Conservation (phyloP, 1,140 invertebrate species). For the Drosophila rufa region DNA sequence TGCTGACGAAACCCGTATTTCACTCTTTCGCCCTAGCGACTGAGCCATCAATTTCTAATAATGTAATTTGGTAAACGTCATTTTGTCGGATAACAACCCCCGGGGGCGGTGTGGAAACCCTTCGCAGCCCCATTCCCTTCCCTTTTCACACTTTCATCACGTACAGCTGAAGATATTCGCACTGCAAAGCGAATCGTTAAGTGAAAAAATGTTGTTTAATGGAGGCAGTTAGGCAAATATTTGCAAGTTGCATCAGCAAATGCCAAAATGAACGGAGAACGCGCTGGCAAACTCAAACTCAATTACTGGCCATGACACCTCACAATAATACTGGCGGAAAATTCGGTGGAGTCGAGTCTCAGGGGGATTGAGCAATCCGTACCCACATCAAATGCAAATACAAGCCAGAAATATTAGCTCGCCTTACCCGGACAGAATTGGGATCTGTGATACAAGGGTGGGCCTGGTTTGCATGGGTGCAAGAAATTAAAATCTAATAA, state of each 20-base stretch:
- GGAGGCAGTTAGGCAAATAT: conserved; percentile 80
- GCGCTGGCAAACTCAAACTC: conserved; percentile 62
- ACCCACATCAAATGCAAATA: conserved; percentile 68
- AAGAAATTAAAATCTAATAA: conserved; percentile 84
- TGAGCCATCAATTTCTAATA: conserved; percentile 82
- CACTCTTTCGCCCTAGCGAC: conserved; percentile 2
- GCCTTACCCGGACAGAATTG: conserved; percentile 17
- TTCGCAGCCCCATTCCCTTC: conserved; percentile 12
- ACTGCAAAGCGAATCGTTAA: conserved; percentile 32
- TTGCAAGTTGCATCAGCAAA: conserved; percentile 78
- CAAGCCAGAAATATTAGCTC: conserved; percentile 75
- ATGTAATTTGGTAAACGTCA: conserved; percentile 82
- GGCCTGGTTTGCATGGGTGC: conserved; percentile 69
- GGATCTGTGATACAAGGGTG: conserved; percentile 5
- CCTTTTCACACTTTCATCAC: conserved; percentile 57
- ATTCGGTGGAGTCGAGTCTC: conserved; percentile 1
- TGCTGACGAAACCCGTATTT: conserved; percentile 30
- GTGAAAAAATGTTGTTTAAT: conserved; percentile 45
- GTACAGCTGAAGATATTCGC: conserved; percentile 62
- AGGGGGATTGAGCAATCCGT: conserved; percentile 38
- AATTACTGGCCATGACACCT: conserved; percentile 82
- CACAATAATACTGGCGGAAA: conserved; percentile 50
- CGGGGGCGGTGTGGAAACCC: conserved; percentile 38
- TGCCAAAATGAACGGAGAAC: conserved; percentile 61
- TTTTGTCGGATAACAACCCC: conserved; percentile 51